Evolutionary conservation across 1,140 invertebrate genomes (phyloP).

Genomic region (Micrasema longulum): DNA sequence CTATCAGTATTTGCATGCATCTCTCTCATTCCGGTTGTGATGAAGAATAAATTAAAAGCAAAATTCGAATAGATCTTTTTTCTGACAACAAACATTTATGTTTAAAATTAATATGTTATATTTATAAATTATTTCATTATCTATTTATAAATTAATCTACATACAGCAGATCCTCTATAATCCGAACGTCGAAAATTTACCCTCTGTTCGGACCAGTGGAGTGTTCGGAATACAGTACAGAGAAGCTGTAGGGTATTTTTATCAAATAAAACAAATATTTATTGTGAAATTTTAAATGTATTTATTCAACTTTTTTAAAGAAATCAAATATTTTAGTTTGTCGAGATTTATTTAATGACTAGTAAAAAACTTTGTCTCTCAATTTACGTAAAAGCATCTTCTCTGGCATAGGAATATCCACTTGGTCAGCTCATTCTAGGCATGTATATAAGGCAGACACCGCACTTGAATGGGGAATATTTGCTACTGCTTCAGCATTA

Average conservation of each 20-base stretch:
- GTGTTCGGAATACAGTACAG: too few species aligned
- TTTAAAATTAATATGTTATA: too few species aligned
- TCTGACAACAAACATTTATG: too few species aligned
- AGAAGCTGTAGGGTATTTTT: too few species aligned
- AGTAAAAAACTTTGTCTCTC: too few species aligned
- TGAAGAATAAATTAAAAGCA: slow-evolving; percentile 85
- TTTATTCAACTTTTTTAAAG: slow-evolving; percentile 3
- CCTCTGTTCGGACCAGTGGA: too few species aligned
- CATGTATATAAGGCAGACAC: background rate
- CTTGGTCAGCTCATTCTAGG: background rate
- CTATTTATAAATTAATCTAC: background rate
- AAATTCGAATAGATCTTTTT: slow-evolving; percentile 87
- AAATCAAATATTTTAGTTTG: slow-evolving; percentile 1
- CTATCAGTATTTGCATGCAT: slow-evolving; percentile 83
- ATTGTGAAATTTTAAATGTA: slow-evolving; percentile 3
- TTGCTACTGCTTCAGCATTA: background rate
- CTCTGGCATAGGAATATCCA: too few species aligned
- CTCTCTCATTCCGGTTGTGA: slow-evolving; percentile 90
- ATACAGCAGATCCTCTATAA: background rate
- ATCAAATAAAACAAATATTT: too few species aligned
- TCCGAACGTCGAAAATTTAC: too few species aligned
- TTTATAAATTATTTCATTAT: slow-evolving; percentile 3
- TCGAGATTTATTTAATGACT: too few species aligned
- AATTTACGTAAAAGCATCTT: too few species aligned
- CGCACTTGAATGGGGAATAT: background rate